These are phyloP conservation scores for Squalus acanthias DNA, from an alignment of 2,797 vertebrate genomes.

Conservation along the genomic window DNA sequence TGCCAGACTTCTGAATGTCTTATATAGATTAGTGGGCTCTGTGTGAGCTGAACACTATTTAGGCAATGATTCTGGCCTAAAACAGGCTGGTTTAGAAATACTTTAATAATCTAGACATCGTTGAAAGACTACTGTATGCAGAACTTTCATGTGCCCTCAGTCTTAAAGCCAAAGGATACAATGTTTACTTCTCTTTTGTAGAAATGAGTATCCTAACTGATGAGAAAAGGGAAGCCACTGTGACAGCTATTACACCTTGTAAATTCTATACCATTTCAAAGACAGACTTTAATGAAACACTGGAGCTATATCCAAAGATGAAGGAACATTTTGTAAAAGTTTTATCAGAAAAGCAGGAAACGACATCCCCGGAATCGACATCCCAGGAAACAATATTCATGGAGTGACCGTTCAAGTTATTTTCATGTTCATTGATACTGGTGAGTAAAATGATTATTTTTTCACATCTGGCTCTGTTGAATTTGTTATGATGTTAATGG, in stretches of 20 bases:
- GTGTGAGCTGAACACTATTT: not conserved
- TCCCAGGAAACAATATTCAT: not conserved
- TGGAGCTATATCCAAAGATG: slow-evolving; percentile 1
- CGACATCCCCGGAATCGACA: not conserved
- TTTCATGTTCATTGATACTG: not conserved
- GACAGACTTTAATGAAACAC: slow-evolving; percentile 43
- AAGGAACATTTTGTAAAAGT: slow-evolving; percentile 14
- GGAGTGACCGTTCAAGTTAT: not conserved
- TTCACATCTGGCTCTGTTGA: not conserved
- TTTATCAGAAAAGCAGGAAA: not conserved
- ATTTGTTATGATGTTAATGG: not conserved
- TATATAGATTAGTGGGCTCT: not conserved
- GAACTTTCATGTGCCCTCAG: not conserved
- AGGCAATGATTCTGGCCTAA: not conserved
- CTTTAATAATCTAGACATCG: not conserved
- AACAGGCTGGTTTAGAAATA: not conserved
- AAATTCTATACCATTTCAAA: slow-evolving; percentile 43
- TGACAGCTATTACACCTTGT: slow-evolving; percentile 43
- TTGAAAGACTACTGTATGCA: not conserved
- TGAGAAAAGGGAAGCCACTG: slow-evolving; percentile 41
- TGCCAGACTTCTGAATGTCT: not conserved
- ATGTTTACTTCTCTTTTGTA: slow-evolving; percentile 21
- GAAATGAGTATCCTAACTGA: slow-evolving; percentile 41
- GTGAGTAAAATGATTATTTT: not conserved
- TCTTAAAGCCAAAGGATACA: not conserved